These are phyloP conservation scores for Caenorhabditis angaria DNA, from an alignment of 2,888 invertebrate genomes.

Conservation along the genomic window DNA sequence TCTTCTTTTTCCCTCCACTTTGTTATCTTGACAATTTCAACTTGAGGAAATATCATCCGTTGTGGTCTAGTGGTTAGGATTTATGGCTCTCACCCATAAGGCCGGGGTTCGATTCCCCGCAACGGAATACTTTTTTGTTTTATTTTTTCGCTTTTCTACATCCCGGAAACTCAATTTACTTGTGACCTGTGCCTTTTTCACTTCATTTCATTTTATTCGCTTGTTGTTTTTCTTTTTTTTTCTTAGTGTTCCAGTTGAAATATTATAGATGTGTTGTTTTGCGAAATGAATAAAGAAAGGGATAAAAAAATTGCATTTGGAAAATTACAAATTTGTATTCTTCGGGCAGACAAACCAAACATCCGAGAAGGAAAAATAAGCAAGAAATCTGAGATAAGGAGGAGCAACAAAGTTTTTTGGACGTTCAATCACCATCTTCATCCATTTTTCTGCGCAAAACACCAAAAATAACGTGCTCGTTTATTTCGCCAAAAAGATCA, in stretches of 20 bases:
- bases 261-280: not conserved
- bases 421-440: not conserved
- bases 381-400: not conserved
- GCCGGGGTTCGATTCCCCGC: constrained; percentile 58
- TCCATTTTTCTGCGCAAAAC: not conserved
- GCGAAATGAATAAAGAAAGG: not conserved
- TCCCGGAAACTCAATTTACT: no score
- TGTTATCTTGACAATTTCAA: not conserved
- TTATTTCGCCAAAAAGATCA: not conserved
- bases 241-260: not conserved
- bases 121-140: constrained; percentile 35
- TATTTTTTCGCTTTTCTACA: not conserved
- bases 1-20: not conserved
- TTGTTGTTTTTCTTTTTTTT: not conserved
- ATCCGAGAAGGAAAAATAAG: not conserved
- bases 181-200: not conserved
- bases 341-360: no score
- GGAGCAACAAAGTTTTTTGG: not conserved
- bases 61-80: constrained; percentile 49
- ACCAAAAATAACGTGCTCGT: not conserved
- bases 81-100: constrained; percentile 54
- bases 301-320: not conserved
- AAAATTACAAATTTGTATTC: no score
- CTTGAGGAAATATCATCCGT: not conserved
- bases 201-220: not conserved